Conservation (phyloP, 2,888 invertebrate species). For the Dryomyza anilis region DNA sequence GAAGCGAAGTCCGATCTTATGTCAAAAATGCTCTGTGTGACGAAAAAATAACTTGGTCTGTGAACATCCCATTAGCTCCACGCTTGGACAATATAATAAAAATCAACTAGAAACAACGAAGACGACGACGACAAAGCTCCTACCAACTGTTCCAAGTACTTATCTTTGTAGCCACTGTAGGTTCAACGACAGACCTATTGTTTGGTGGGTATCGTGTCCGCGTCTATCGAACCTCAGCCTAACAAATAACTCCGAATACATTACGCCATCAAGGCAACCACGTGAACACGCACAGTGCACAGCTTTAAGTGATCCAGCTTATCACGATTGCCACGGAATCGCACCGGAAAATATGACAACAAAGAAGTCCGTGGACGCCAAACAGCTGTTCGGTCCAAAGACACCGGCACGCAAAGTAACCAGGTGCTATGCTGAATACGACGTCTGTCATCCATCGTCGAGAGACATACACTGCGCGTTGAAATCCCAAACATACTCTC, state of each 20-base stretch:
- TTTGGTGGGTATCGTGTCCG: constrained; percentile 61
- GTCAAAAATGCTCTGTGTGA: constrained; percentile 59
- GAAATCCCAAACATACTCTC: constrained; percentile 36
- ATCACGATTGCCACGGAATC: too few species aligned
- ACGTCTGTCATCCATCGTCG: not conserved
- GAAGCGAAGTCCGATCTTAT: constrained; percentile 49
- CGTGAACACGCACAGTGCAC: too few species aligned
- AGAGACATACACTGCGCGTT: not conserved
- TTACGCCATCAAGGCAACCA: constrained; percentile 14
- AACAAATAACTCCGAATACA: constrained; percentile 21
- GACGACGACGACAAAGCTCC: constrained; percentile 39
- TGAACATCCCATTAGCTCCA: constrained; percentile 51
- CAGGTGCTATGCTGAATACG: constrained; percentile 13
- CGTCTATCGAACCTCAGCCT: constrained; percentile 53
- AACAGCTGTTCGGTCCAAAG: constrained; percentile 36
- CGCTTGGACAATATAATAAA: too few species aligned
- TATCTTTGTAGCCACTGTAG: constrained; percentile 56
- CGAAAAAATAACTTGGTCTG: constrained; percentile 57
- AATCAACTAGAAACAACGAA: too few species aligned
- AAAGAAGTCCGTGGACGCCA: constrained; percentile 21
- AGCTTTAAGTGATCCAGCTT: not conserved
- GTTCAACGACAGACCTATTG: constrained; percentile 57
- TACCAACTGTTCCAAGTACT: constrained; percentile 28
- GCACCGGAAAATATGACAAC: not conserved
- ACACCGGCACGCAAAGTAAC: not conserved